Conservation (phyloP, 1,140 invertebrate species). For the Tetragonula clypearis region DNA sequence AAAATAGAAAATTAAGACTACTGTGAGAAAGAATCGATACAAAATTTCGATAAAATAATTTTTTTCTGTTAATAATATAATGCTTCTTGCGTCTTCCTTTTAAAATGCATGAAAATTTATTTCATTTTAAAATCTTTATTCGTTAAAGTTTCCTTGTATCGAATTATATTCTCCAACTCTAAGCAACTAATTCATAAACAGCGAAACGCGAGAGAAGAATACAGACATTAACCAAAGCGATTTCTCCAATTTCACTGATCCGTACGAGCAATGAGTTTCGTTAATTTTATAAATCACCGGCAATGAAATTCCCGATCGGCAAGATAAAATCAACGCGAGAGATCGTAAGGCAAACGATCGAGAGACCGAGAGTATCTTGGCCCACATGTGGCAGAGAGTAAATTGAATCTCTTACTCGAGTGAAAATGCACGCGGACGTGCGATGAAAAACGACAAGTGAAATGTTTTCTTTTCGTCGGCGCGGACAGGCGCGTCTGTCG, state of each 20-base stretch:
- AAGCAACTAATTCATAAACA: too few species aligned
- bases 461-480: conserved; percentile 31
- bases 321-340: background rate
- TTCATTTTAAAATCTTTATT: too few species aligned
- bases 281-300: background rate
- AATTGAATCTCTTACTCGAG: background rate
- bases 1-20: too few species aligned
- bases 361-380: background rate
- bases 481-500: conserved; percentile 6
- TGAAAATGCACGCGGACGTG: background rate
- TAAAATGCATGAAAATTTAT: too few species aligned
- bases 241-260: too few species aligned
- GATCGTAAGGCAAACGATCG: background rate
- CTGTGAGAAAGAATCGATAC: too few species aligned
- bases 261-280: background rate
- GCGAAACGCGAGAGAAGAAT: too few species aligned
- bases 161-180: too few species aligned
- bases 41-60: background rate
- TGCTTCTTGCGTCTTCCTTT: background rate
- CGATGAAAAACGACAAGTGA: conserved; percentile 17
- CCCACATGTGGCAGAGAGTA: background rate
- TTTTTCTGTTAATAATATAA: background rate
- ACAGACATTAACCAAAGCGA: too few species aligned
- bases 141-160: too few species aligned
- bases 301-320: background rate